A percentile compares a stretch with the other conserved stretches of the same genome.
These are phyloP conservation scores for Aurelia sp. DNA, from an alignment of 30 jellyfish, hydroid and myxozoan species.

Conservation along the genomic window DNA sequence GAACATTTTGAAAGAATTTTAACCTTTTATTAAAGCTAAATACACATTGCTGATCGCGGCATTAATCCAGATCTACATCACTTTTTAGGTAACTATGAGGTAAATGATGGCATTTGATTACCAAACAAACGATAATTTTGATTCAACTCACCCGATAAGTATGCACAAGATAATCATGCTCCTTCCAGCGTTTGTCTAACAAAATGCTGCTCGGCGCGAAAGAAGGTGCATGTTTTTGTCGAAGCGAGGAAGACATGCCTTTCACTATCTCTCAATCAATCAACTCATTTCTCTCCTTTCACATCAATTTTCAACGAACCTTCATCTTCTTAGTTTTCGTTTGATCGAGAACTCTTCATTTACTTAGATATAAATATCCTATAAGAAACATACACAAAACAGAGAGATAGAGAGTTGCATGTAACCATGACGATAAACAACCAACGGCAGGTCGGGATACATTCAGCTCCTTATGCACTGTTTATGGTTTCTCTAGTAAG, in stretches of 20 bases:
- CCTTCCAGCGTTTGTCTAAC: constrained; percentile 87
- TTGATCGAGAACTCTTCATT: neutral
- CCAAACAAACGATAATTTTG: neutral
- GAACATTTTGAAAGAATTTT: too few relatives aligned
- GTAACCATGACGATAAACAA: constrained; percentile 10
- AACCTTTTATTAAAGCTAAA: too few relatives aligned
- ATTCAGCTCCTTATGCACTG: neutral
- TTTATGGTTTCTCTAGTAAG: neutral
- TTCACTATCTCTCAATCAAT: too few relatives aligned
- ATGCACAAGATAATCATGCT: constrained; percentile 81
- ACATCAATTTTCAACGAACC: too few relatives aligned
- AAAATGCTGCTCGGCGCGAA: constrained; percentile 79
- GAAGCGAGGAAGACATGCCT: constrained; percentile 40
- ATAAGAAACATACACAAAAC: neutral
- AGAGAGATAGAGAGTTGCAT: neutral
- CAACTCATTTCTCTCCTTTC: too few relatives aligned
- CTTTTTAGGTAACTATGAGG: too few relatives aligned
- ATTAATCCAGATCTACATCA: too few relatives aligned
- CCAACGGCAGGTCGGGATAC: constrained; percentile 19
- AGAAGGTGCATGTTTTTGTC: constrained; percentile 55
- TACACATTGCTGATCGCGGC: too few relatives aligned
- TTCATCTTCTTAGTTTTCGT: too few relatives aligned
- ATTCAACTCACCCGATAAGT: constrained; percentile 71
- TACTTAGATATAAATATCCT: neutral
- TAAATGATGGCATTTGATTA: neutral